Evolutionary conservation across 2,888 invertebrate species (phyloP).

Genomic region (Bimastos eiseni): DNA sequence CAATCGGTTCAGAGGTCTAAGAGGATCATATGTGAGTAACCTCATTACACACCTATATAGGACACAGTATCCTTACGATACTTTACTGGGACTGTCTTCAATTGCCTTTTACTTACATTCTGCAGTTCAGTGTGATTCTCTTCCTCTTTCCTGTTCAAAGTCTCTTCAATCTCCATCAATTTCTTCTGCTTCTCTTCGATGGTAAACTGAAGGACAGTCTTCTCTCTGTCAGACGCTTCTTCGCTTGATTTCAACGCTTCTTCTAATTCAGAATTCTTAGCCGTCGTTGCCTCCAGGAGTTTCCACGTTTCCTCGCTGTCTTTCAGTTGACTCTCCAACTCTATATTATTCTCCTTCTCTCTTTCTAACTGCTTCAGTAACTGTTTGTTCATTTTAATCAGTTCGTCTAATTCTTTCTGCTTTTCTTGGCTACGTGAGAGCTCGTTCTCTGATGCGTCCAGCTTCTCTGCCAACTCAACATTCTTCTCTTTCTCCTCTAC

Average conservation of each 20-base stretch:
- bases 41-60: too few species aligned
- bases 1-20: too few species aligned
- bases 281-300: not conserved
- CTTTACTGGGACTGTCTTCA: too few species aligned
- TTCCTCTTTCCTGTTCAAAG: not conserved
- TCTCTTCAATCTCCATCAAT: not conserved
- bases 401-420: not conserved
- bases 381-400: conserved; percentile 18
- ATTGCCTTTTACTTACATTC: too few species aligned
- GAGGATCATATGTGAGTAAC: too few species aligned
- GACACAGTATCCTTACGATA: too few species aligned
- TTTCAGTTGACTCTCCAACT: conserved; percentile 23
- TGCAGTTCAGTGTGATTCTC: not conserved
- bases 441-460: not conserved
- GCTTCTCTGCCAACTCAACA: not conserved
- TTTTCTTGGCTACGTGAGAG: not conserved
- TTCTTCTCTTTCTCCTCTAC: not conserved
- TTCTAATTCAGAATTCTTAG: not conserved
- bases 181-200: not conserved
- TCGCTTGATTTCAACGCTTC: not conserved
- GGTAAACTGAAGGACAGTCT: not conserved
- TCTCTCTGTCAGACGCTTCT: not conserved
- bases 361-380: not conserved
- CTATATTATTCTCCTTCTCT: not conserved
- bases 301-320: conserved; percentile 9